Conservation (phyloP, 2,113 vertebrate genomes). For the Lethenteron reissneri region DNA sequence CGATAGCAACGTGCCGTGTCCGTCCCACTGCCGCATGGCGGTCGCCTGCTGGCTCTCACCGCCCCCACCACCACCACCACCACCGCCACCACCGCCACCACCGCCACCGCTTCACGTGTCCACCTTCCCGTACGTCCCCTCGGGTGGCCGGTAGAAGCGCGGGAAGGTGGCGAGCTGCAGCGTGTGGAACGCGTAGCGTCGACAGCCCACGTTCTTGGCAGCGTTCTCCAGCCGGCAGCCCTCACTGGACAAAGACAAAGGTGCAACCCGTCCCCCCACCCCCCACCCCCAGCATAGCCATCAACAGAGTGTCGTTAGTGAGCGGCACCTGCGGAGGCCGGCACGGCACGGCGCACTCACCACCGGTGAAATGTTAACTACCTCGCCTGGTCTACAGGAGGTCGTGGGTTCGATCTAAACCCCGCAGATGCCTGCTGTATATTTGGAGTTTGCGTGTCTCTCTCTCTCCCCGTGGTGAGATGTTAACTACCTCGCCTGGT, state of each 20-base stretch:
- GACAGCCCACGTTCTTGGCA: conserved; percentile 93
- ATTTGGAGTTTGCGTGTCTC: no score
- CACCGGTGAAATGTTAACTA: background rate
- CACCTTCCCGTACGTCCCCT: conserved; percentile 85
- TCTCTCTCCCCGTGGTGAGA: no score
- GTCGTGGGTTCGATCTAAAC: no score
- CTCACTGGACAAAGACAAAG: conserved; percentile 46
- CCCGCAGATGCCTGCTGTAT: no score
- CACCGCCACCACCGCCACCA: no score
- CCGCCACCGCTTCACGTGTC: conserved; percentile 36
- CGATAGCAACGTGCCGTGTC: no score
- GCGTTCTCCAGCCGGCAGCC: conserved; percentile 99
- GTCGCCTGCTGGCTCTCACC: no score
- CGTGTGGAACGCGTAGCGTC: conserved; percentile 98
- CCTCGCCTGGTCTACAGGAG: background rate
- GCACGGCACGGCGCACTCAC: background rate
- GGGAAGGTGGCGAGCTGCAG: conserved; percentile 96
- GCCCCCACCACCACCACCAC: no score
- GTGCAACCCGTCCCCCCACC: conserved; percentile 18
- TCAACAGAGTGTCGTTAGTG: background rate
- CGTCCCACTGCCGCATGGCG: no score
- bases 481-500: no score
- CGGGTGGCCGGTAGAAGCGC: conserved; percentile 90
- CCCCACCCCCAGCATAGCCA: background rate
- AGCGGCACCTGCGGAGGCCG: background rate